Evolutionary conservation across 2,113 vertebrate genomes (phyloP), one percentile per base, ranked within the genome.

Genomic region (Crypturellus undulatus): DNA sequence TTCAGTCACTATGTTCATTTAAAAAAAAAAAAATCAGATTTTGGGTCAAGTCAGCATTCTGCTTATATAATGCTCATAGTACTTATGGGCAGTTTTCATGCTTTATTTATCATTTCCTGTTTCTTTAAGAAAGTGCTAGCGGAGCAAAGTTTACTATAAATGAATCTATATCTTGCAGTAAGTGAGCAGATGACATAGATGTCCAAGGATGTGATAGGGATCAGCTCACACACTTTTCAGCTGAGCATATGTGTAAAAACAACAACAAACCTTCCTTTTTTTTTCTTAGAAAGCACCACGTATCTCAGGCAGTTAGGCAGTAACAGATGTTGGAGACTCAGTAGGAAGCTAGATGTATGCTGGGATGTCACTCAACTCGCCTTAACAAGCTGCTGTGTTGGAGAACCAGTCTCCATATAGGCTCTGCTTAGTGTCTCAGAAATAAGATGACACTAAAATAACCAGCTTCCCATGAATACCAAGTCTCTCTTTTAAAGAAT

Each of bases 251-350:
- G 94, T 95, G 93, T 96, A 95, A 97, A 96, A 97, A 97, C 94
- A 97, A 97, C 95, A 97, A 95, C 96, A 97, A 97, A 96, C 85
- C 91, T 90, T 95, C 80, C 88, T 91, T 97, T 97, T 95, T 49
- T 49, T 96, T 97, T 96, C 92, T 96, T 94, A 93, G 94, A 93
- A 95, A 96, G 90, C 89, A 95, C 94, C 82, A 95, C 13, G 79
- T 90, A 94, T 95, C 96, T 92, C 85, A 95, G 90, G 93, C 92
- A 95, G 96, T 96, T 96, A 97, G 95, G 96, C 95, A 96, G 96
- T 96, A 97, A 96, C 96, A 97, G 97, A 97, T 97, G 96, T 95
- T 96, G 93, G 94, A 96, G 94, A 96, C 96, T 96, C 97, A 95
- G 96, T 97, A 96, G 97, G 95, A 97, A 96, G 84, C 93, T 97